A percentile compares a stretch with the other conserved stretches of the same genome.
Evolutionary conservation across 2,888 invertebrate species (phyloP).

Genomic region (Cephus nigrinus): DNA sequence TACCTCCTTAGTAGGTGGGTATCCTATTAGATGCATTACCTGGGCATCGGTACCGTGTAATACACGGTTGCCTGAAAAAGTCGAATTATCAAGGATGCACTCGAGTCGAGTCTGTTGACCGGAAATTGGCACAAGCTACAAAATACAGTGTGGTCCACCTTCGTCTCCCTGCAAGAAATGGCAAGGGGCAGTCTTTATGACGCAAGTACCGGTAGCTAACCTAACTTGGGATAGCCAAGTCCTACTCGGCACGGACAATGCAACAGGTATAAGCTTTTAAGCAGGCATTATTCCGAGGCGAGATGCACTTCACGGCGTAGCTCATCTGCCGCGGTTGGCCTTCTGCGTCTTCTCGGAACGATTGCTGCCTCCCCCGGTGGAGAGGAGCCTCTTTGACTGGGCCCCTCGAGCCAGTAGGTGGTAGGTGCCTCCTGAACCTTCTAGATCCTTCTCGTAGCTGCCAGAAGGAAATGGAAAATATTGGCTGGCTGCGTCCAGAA

Average conservation of each 20-base stretch:
- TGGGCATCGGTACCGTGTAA: too few relatives aligned
- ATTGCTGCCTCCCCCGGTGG: constrained; percentile 6
- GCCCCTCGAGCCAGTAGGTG: not conserved
- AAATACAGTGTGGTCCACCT: too few relatives aligned
- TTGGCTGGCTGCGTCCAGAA: not conserved
- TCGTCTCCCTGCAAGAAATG: too few relatives aligned
- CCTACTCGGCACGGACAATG: constrained; percentile 20
- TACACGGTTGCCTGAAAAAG: too few relatives aligned
- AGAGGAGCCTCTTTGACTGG: not conserved
- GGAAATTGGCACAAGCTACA: too few relatives aligned
- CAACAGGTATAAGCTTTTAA: constrained; percentile 31
- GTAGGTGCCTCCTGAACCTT: not conserved
- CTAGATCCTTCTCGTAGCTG: not conserved
- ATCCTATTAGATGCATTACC: too few relatives aligned
- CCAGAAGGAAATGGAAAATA: not conserved
- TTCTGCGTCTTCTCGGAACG: constrained; percentile 42
- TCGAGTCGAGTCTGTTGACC: too few relatives aligned
- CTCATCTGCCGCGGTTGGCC: constrained; percentile 24
- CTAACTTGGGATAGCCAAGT: too few relatives aligned
- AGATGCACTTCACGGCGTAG: constrained; percentile 3
- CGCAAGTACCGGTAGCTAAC: too few relatives aligned
- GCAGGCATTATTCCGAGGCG: constrained; percentile 15
- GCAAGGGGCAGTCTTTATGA: too few relatives aligned
- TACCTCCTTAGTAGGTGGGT: too few relatives aligned
- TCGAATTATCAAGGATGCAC: too few relatives aligned